Conservation (phyloP, 2,888 invertebrate genomes). For the Nesidiocoris tenuis region DNA sequence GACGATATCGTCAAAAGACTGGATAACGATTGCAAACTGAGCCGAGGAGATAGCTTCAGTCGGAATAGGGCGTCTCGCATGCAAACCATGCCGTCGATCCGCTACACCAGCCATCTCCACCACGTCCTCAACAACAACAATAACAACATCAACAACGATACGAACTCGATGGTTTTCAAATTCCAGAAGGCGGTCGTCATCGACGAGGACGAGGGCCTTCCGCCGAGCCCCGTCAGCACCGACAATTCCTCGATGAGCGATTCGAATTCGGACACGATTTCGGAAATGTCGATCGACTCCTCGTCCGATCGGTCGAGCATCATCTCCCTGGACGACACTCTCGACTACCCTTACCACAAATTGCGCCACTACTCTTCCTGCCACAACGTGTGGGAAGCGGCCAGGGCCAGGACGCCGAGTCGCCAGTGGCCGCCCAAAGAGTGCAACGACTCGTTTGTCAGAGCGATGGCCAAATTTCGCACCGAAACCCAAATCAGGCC, state of each 20-base stretch:
- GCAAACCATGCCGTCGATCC: conserved; percentile 55
- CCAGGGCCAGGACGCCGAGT: conserved; percentile 50
- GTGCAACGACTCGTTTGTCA: conserved; percentile 57
- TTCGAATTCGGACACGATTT: conserved; percentile 57
- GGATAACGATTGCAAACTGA: conserved; percentile 51
- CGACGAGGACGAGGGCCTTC: conserved; percentile 47
- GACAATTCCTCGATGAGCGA: conserved; percentile 53
- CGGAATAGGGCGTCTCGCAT: conserved; percentile 54
- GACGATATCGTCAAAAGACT: conserved; percentile 56
- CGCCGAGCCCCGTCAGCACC: conserved; percentile 43
- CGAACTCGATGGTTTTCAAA: conserved; percentile 43
- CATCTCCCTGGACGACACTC: conserved; percentile 57
- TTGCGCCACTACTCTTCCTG: conserved; percentile 52
- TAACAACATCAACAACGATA: conserved; percentile 31
- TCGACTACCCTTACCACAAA: conserved; percentile 55
- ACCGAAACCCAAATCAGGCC: conserved; percentile 28
- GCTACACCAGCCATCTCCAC: conserved; percentile 9
- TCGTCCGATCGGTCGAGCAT: conserved; percentile 59
- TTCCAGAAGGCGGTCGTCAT: conserved; percentile 47
- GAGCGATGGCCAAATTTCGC: conserved; percentile 56
- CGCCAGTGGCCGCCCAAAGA: conserved; percentile 53
- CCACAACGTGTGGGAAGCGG: conserved; percentile 51
- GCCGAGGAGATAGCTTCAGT: conserved; percentile 51
- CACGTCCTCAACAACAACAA: conserved; percentile 5
- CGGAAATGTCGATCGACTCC: conserved; percentile 59